Conservation (phyloP, 2,113 vertebrate genomes). For the Phoxinus phoxinus region DNA sequence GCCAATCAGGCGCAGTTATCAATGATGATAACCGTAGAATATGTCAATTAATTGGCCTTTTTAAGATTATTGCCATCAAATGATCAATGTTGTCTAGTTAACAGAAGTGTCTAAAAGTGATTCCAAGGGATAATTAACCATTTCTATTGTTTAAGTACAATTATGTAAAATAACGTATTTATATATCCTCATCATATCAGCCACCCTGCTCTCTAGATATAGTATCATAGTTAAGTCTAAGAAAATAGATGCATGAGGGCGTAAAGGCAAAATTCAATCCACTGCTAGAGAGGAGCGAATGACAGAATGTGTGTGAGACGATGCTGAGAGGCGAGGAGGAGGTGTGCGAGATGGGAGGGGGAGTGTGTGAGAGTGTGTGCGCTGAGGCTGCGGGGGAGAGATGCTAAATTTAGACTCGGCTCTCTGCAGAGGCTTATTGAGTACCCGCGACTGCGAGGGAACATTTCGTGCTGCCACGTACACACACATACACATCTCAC, state of each 20-base stretch:
- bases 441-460: slow-evolving; percentile 61
- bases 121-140: not conserved
- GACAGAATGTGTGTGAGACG: slow-evolving; percentile 41
- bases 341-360: slow-evolving; percentile 26
- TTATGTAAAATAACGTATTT: not conserved
- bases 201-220: not conserved
- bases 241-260: not conserved
- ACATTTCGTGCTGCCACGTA: slow-evolving; percentile 61
- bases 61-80: not conserved
- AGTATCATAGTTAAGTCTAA: not conserved
- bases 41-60: not conserved
- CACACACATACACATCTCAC: slow-evolving; percentile 72
- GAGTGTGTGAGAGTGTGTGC: slow-evolving; percentile 11
- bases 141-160: not conserved
- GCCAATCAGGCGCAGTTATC: not conserved
- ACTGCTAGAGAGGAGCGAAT: not conserved
- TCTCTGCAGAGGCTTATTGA: slow-evolving; percentile 76
- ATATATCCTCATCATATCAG: not conserved
- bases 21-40: not conserved
- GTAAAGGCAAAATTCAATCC: not conserved
- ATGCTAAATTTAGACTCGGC: slow-evolving; percentile 76
- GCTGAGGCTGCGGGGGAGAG: slow-evolving; percentile 62
- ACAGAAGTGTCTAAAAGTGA: not conserved
- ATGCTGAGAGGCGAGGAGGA: slow-evolving; percentile 47
- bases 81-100: not conserved